Evolutionary conservation across 2,888 invertebrate genomes (phyloP).

Genomic region (Agapostemon virescens): DNA sequence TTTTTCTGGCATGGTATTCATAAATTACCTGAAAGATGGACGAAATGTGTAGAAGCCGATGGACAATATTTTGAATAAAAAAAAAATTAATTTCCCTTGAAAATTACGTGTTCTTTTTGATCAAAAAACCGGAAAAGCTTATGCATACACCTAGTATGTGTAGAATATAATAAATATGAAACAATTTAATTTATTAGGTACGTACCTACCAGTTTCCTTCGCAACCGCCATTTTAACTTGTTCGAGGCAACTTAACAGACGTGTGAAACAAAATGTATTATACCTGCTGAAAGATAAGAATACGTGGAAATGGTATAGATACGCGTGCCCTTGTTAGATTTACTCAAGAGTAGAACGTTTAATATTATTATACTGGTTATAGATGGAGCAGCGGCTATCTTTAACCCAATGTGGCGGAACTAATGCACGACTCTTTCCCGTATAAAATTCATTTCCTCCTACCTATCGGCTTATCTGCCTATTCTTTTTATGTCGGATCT

Average conservation of each 20-base stretch:
- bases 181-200: too few relatives aligned
- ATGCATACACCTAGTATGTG: too few relatives aligned
- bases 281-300: background rate
- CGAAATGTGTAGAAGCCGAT: too few relatives aligned
- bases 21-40: too few relatives aligned
- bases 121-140: too few relatives aligned
- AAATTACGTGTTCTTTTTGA: too few relatives aligned
- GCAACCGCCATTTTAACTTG: background rate
- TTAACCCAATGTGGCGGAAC: constrained; percentile 60
- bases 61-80: too few relatives aligned
- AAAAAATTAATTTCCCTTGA: too few relatives aligned
- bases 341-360: constrained; percentile 16
- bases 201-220: too few relatives aligned
- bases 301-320: background rate
- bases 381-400: constrained; percentile 35
- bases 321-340: background rate
- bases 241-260: background rate
- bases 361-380: constrained; percentile 22
- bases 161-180: too few relatives aligned
- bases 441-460: constrained; percentile 64
- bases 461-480: constrained; percentile 58
- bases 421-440: constrained; percentile 54
- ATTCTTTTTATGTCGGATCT: constrained; percentile 51
- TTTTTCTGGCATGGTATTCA: too few relatives aligned
- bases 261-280: background rate